A percentile compares a stretch with the other conserved stretches of the same genome.
These are phyloP conservation scores for Mola mola DNA, from an alignment of 2,113 vertebrate genomes.

Conservation along the genomic window DNA sequence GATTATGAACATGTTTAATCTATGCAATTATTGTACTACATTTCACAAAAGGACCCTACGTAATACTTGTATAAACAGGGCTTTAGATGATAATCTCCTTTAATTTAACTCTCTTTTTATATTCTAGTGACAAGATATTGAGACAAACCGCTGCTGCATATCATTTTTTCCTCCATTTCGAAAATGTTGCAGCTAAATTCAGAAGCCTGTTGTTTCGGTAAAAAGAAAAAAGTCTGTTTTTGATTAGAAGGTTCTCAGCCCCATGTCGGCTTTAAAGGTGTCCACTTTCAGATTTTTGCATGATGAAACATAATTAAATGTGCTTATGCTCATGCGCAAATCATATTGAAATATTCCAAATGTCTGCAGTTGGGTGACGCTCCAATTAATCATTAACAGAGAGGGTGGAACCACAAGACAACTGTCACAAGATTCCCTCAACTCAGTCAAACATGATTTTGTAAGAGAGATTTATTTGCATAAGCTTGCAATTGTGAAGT, in stretches of 20 bases:
- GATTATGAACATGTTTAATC: conserved; percentile 19
- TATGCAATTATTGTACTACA: conserved; percentile 21
- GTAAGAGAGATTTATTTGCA: no score
- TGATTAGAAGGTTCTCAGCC: not conserved
- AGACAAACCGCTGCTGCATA: not conserved
- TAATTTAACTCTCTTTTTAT: conserved; percentile 15
- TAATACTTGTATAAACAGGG: conserved; percentile 7
- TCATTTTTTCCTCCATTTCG: conserved; percentile 5
- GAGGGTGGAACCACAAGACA: no score
- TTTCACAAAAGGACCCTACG: conserved; percentile 6
- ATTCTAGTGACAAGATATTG: not conserved
- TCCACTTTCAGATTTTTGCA: not conserved
- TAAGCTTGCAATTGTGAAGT: no score
- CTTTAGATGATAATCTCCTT: conserved; percentile 23
- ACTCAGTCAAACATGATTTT: no score
- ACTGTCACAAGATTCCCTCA: no score
- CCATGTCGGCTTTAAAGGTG: not conserved
- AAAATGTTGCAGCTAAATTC: not conserved
- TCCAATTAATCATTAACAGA: no score
- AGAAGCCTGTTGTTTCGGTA: not conserved
- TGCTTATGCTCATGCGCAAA: no score
- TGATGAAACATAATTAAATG: no score
- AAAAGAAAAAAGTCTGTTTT: no score
- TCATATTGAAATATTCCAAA: no score
- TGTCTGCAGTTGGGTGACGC: no score